Evolutionary conservation across 2,113 vertebrate species (phyloP), one percentile per base, ranked within the genome.

Genomic region (Ochotona princeps): DNA sequence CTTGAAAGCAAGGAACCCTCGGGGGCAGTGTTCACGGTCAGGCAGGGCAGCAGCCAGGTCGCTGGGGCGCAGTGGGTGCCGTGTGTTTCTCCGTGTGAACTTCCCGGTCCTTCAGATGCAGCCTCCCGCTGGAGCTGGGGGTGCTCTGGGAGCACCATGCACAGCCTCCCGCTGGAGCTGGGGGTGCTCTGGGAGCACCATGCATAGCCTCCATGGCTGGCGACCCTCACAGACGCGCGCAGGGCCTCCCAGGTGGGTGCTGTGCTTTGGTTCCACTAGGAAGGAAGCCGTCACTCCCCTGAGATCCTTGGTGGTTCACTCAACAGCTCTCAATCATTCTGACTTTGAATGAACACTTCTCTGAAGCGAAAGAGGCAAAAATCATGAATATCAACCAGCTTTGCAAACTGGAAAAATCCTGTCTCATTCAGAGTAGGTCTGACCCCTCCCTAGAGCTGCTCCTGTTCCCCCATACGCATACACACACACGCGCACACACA

Each of bases 251-350:
- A 96, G 85, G 93, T 79, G 91, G 76, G 82, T 96, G 5, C 30
- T 95, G 93, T 89, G 69, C 94, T 96, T 97, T 97, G 93, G 95
- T 96, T 84, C 96, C 92, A 60, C 80, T 89, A 47, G 87, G 89
- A 70, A n/a, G 92, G 80, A 97, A 93, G 96, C 75, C 66, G 23
- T 93, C 85, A 93, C 61, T 92, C 73, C 97, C 83, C 94, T 91
- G 72, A 87, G 72, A 93, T 63, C 17, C 67, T 14, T 72, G 93
- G 94, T 87, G 81, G 87, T 20, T 96, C 75, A 83, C 15, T 93
- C 92, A 60, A 65, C 66, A 81, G 69, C 32, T 35, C 18, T 92
- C 20, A 91, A 72, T 67, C 79, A 61, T 92, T 74, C 91, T 79
- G 82, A 74, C 63, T 87, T 63, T 60, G 83, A 61, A 30, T 70